Evolutionary conservation across 1,140 invertebrate species (phyloP).

Genomic region (Drosophila nasuta): DNA sequence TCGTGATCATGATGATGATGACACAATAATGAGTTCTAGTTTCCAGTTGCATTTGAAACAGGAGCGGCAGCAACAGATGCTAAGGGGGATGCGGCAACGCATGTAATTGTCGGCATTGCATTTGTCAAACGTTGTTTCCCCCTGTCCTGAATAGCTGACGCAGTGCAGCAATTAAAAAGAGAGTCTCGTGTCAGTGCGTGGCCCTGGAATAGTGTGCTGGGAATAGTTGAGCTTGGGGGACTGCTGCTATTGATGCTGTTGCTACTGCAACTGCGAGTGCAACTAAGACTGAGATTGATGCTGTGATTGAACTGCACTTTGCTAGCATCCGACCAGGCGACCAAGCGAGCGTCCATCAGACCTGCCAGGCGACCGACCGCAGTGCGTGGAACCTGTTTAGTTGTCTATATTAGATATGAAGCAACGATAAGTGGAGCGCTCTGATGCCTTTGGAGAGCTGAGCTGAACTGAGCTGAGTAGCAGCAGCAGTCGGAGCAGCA

Average conservation of each 20-base stretch:
- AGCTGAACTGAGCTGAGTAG: slow-evolving; percentile 27
- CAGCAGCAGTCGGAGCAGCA: slow-evolving; percentile 43
- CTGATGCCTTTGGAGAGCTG: slow-evolving; percentile 51
- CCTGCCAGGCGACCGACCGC: slow-evolving; percentile 38
- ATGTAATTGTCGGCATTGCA: slow-evolving; percentile 81
- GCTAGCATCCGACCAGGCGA: slow-evolving; percentile 10
- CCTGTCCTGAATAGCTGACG: slow-evolving; percentile 60
- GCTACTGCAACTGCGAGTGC: slow-evolving; percentile 26
- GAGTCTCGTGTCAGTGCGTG: slow-evolving; percentile 48
- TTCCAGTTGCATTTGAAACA: slow-evolving; percentile 36
- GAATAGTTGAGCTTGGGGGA: slow-evolving; percentile 50
- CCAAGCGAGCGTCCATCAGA: slow-evolving; percentile 18
- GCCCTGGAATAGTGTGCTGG: slow-evolving; percentile 51
- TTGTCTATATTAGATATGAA: slow-evolving; percentile 83
- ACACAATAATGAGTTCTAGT: slow-evolving; percentile 77
- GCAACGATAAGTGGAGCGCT: slow-evolving; percentile 81
- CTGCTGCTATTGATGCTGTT: not conserved
- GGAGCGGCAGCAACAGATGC: not conserved
- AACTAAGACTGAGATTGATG: slow-evolving; percentile 33
- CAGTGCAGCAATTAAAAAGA: slow-evolving; percentile 80
- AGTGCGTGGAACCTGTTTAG: slow-evolving; percentile 73
- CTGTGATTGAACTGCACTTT: slow-evolving; percentile 79
- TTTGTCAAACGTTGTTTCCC: slow-evolving; percentile 74
- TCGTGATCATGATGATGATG: slow-evolving; percentile 36
- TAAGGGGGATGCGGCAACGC: slow-evolving; percentile 64